phyloP scores from a whole-genome alignment of 2,888 invertebrate species.

The Saturnia japonica region DNA sequence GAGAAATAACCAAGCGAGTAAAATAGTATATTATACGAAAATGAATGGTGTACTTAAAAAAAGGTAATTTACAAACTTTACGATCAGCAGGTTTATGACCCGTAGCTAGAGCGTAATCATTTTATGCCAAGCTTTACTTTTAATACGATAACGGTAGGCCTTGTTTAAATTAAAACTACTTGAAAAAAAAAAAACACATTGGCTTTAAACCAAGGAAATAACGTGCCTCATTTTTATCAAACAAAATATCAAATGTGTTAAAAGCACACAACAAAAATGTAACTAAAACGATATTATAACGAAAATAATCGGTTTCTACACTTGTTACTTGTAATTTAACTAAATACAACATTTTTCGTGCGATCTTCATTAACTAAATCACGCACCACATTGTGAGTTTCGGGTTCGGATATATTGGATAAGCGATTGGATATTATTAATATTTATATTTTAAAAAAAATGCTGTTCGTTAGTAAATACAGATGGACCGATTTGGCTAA shows the following conservation, averaged over 20 bases:
- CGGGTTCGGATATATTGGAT: background rate
- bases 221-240: background rate
- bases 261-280: conserved; percentile 14
- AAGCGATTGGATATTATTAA: background rate
- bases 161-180: background rate
- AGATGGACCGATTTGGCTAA: no score
- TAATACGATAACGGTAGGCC: background rate
- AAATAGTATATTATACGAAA: background rate
- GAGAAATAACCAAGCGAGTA: no score
- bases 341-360: conserved; percentile 57
- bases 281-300: conserved; percentile 22
- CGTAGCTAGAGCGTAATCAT: background rate
- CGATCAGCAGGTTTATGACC: background rate
- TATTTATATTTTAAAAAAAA: no score
- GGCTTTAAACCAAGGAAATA: background rate
- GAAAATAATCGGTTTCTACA: conserved; percentile 54
- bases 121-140: background rate
- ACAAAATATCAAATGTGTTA: conserved; percentile 9
- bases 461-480: no score
- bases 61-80: background rate
- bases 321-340: conserved; percentile 54
- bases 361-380: conserved; percentile 61
- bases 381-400: conserved; percentile 41
- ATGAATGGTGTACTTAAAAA: background rate
- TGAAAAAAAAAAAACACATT: background rate